These are phyloP conservation scores for Terrapene triunguis DNA, from an alignment of 2,113 vertebrate species.

Conservation along the genomic window DNA sequence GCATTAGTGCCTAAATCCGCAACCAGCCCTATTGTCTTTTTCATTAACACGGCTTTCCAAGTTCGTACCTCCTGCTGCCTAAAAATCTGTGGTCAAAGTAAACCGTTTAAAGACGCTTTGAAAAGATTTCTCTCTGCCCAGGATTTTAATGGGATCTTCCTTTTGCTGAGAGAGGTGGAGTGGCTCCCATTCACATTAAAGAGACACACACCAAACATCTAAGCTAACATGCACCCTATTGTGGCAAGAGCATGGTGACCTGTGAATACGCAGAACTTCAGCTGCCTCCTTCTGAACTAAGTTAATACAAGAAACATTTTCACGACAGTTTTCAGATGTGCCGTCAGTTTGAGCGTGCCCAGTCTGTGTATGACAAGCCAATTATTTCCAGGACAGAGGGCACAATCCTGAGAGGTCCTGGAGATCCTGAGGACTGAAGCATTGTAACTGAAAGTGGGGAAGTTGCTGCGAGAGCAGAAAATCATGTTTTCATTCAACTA, in stretches of 20 bases:
- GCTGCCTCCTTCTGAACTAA: neutral
- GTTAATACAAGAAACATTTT: neutral
- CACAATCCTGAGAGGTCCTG: neutral
- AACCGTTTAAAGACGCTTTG: accelerated
- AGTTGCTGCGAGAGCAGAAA: slow-evolving; percentile 41
- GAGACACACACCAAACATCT: neutral
- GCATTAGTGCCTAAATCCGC: accelerated
- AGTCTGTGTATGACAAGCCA: accelerated
- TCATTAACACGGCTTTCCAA: neutral
- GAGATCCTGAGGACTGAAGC: neutral
- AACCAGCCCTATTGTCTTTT: neutral
- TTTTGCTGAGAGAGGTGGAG: neutral
- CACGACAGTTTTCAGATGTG: accelerated
- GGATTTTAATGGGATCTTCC: neutral
- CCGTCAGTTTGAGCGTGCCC: accelerated
- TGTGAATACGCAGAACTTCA: accelerated
- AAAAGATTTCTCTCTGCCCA: neutral
- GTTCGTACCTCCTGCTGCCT: neutral
- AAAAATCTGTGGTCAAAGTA: neutral
- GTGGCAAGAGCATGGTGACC: neutral
- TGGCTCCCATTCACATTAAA: accelerated
- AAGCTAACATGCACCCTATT: accelerated
- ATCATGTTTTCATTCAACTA: slow-evolving; percentile 50
- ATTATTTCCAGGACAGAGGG: accelerated
- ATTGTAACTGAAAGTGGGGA: slow-evolving; percentile 35